phyloP scores from a whole-genome alignment of 2,888 invertebrate species.

The Ochropleura plecta region DNA sequence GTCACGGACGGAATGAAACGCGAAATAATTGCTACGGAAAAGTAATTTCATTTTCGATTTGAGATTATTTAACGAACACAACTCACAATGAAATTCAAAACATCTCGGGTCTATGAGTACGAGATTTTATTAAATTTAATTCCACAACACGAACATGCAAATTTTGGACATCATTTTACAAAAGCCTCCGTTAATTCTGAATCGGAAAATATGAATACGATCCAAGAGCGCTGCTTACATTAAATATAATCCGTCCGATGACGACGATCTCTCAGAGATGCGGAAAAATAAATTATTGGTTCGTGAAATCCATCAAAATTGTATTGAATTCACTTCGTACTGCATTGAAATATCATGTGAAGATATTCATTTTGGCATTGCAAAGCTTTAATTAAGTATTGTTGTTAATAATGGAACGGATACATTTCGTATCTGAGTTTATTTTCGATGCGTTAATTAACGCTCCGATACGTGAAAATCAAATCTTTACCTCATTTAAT shows the following conservation, averaged over 20 bases:
- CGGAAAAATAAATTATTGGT: conserved; percentile 37
- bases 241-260: conserved; percentile 22
- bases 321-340: conserved; percentile 10
- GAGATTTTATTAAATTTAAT: conserved; percentile 42
- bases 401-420: background rate
- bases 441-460: background rate
- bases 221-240: conserved; percentile 31
- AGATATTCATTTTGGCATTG: background rate
- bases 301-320: conserved; percentile 35
- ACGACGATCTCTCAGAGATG: conserved; percentile 37
- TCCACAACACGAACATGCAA: conserved; percentile 57
- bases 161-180: conserved; percentile 38
- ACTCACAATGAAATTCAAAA: conserved; percentile 8
- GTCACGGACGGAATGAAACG: conserved; percentile 18
- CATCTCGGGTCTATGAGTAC: background rate
- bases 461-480: background rate
- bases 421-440: background rate
- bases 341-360: conserved; percentile 26
- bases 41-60: conserved; percentile 16
- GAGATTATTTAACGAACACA: conserved; percentile 6
- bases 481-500: background rate
- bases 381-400: background rate
- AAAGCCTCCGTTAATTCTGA: conserved; percentile 41
- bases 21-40: conserved; percentile 22
- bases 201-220: conserved; percentile 48